These are phyloP conservation scores for Pipistrellus nathusii DNA, from an alignment of 2,797 vertebrate genomes.

Conservation along the genomic window DNA sequence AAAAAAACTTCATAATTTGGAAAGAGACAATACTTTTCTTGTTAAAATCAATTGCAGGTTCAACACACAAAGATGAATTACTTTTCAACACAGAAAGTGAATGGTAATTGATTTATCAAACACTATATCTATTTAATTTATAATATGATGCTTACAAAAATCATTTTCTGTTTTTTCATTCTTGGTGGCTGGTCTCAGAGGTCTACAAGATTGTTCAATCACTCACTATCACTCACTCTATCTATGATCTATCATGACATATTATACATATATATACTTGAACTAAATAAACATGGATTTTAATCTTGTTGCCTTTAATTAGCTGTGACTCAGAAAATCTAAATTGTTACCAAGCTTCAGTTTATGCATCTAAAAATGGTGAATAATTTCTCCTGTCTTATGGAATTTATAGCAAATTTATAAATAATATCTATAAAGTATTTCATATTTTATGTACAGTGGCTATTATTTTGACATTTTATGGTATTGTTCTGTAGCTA, in stretches of 20 bases:
- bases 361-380: slow-evolving; percentile 51
- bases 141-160: neutral
- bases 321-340: neutral
- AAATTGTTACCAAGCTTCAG: neutral
- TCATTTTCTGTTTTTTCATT: slow-evolving; percentile 10
- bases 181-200: slow-evolving; percentile 15
- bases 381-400: neutral
- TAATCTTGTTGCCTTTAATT: slow-evolving; percentile 7
- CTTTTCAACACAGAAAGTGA: neutral
- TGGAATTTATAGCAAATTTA: neutral
- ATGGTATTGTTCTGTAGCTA: neutral
- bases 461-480: slow-evolving; percentile 13
- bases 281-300: neutral
- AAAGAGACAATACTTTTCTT: neutral
- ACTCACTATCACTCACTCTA: neutral
- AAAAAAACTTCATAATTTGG: neutral
- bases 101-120: neutral
- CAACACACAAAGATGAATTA: neutral
- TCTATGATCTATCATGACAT: neutral
- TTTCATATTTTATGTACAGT: neutral
- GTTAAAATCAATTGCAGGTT: neutral
- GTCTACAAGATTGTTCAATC: neutral
- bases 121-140: slow-evolving; percentile 42
- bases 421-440: neutral
- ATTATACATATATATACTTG: neutral